phyloP scores from a whole-genome alignment of 2,113 vertebrate genomes.

The Crotalus viridis region DNA sequence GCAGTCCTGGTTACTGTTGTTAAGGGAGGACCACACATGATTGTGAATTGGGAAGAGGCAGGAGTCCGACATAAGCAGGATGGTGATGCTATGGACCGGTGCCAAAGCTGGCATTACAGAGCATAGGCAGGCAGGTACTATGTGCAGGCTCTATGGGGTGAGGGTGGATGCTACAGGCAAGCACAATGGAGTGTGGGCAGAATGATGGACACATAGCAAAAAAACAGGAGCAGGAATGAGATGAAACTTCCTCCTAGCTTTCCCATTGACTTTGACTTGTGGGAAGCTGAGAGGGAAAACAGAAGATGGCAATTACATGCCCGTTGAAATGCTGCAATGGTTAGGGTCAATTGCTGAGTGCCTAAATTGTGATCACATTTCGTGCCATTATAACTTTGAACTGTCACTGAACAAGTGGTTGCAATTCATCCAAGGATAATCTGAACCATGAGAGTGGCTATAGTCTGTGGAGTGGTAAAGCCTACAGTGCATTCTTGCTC shows the following conservation, averaged over 20 bases:
- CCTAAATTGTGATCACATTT: background rate
- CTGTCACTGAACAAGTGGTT: background rate
- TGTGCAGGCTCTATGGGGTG: background rate
- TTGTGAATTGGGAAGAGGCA: background rate
- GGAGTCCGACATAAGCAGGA: background rate
- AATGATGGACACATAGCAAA: background rate
- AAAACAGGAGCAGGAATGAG: background rate
- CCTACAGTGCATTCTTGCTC: background rate
- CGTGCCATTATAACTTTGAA: background rate
- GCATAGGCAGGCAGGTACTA: background rate
- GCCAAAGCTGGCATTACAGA: background rate
- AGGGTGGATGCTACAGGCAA: background rate
- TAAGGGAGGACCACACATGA: background rate
- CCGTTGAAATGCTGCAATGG: background rate
- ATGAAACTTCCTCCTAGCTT: background rate
- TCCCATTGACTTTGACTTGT: background rate
- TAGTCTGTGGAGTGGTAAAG: background rate
- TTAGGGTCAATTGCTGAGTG: background rate
- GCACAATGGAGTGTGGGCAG: background rate
- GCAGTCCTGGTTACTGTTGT: background rate
- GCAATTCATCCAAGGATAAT: background rate
- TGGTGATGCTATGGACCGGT: background rate
- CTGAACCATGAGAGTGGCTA: background rate
- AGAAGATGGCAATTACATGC: background rate
- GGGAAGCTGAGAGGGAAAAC: background rate